Base-by-base conservation (phyloP, 2,888 invertebrate species). In the Xestia rhomboidea region DNA sequence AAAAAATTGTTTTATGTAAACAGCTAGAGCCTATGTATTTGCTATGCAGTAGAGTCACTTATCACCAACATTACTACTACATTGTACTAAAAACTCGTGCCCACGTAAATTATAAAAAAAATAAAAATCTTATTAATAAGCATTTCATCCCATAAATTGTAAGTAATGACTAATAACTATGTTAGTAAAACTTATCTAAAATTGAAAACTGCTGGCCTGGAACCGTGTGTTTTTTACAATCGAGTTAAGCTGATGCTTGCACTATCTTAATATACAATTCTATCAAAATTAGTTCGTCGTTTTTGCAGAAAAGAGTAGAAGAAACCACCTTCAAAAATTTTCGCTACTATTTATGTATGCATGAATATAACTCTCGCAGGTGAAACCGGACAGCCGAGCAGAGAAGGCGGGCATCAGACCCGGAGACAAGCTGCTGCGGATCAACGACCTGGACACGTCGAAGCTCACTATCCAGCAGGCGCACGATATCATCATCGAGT, bases 401-500 rank as follows among this genome's bases (percentile, higher is more conserved):
- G 93, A 94, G 30, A 94, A 94, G 82, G 96, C 95, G 0, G 94
- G 94, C 73, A 95, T 95, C 83, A 88, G 93, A 34, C 90, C 93
- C 1, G 96, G 95, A 3, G 96, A 96, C 89, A 92, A 80, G 44
- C 89, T 96, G 64, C 89, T 92, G 51, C 90, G 93, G 34, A 95
- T 96, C 87, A 95, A 95, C 72, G 95, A 93, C 78, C 90, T 94
- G 18, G 94, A 95, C 79, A 95, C 95, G 8, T 92, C 94, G 13
- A 94, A 93, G 13, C 92, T 96, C 72, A 95, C 95, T n/a, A 93
- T 96, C 49, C 93, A 95, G 77, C 91, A 96, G 85, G 96, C 96
- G 0, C 96, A 96, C 74, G 91, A 93, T 57, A 93, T 95, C 68
- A 94, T 96, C 74, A 73, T 95, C 11, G 92, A 93, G 46, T 93